Evolutionary conservation across 2,888 invertebrate genomes (phyloP).

Genomic region (Xestoiulus laeticollis): DNA sequence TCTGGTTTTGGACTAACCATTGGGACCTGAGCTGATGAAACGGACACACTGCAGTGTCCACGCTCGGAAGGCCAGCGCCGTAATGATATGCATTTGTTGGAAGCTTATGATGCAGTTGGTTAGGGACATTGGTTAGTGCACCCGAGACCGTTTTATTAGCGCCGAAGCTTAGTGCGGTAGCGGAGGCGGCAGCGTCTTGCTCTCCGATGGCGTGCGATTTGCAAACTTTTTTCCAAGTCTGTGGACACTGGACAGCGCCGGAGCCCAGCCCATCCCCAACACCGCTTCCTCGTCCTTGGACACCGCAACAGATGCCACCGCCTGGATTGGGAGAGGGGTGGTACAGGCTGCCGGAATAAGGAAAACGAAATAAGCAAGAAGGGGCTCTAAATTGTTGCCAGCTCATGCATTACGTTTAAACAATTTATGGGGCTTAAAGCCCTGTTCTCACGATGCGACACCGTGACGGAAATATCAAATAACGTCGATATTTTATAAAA

Average conservation of each 20-base stretch:
- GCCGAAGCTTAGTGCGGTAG: neutral
- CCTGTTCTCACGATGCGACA: too few relatives aligned
- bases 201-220: slow-evolving; percentile 27
- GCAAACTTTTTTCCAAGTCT: slow-evolving; percentile 34
- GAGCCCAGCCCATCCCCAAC: slow-evolving; percentile 20
- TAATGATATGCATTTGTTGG: slow-evolving; percentile 33
- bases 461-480: too few relatives aligned
- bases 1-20: slow-evolving; percentile 62
- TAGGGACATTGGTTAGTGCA: slow-evolving; percentile 38
- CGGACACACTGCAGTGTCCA: slow-evolving; percentile 63
- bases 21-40: slow-evolving; percentile 64
- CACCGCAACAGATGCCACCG: neutral
- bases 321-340: slow-evolving; percentile 53
- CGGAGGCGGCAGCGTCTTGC: neutral
- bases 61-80: slow-evolving; percentile 58
- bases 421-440: too few relatives aligned
- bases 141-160: neutral
- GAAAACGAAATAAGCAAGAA: neutral
- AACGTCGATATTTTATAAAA: too few relatives aligned
- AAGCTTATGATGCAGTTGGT: slow-evolving; percentile 51
- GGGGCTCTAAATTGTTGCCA: neutral
- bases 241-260: neutral
- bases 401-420: too few relatives aligned
- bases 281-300: neutral
- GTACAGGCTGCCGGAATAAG: slow-evolving; percentile 50